Conservation (phyloP, 2,113 vertebrate genomes). For the Entelurus aequoreus region DNA sequence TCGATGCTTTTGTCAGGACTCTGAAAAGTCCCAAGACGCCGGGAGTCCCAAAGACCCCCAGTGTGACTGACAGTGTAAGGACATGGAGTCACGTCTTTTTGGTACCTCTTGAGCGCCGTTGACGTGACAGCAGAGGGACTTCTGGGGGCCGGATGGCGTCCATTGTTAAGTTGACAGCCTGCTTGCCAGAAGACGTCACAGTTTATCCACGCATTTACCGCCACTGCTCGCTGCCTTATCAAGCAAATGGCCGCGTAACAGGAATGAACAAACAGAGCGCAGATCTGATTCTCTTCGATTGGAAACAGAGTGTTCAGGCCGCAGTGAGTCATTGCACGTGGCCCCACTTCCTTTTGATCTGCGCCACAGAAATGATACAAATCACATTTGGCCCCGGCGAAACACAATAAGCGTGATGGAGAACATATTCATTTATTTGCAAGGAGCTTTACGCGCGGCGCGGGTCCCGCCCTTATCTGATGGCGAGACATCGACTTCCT, state of each 20-base stretch:
- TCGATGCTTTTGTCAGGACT: no score
- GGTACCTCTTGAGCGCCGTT: constrained; percentile 24
- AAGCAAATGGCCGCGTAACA: constrained; percentile 46
- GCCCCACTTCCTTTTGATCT: constrained; percentile 56
- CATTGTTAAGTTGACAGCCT: constrained; percentile 57
- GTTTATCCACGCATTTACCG: constrained; percentile 55
- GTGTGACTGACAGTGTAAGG: constrained; percentile 18
- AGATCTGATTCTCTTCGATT: constrained; percentile 64
- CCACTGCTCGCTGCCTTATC: constrained; percentile 56
- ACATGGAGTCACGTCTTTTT: constrained; percentile 18
- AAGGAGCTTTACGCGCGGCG: constrained; percentile 44
- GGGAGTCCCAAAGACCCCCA: constrained; percentile 29
- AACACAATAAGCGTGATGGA: constrained; percentile 68
- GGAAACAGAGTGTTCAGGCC: constrained; percentile 57
- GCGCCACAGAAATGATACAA: constrained; percentile 57
- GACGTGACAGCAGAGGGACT: constrained; percentile 47
- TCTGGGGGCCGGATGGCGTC: constrained; percentile 62
- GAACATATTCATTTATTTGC: constrained; percentile 61
- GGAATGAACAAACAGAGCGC: constrained; percentile 28
- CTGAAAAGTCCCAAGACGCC: constrained; percentile 14
- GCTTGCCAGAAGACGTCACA: constrained; percentile 26
- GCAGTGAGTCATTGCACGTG: constrained; percentile 53
- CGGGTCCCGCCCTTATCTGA: constrained; percentile 53
- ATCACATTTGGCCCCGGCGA: constrained; percentile 60
- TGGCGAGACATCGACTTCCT: constrained; percentile 45